A percentile compares a stretch with the other conserved stretches of the same genome.
phyloP scores from a whole-genome alignment of 2,888 invertebrate species.

The Teleogryllus oceanicus region DNA sequence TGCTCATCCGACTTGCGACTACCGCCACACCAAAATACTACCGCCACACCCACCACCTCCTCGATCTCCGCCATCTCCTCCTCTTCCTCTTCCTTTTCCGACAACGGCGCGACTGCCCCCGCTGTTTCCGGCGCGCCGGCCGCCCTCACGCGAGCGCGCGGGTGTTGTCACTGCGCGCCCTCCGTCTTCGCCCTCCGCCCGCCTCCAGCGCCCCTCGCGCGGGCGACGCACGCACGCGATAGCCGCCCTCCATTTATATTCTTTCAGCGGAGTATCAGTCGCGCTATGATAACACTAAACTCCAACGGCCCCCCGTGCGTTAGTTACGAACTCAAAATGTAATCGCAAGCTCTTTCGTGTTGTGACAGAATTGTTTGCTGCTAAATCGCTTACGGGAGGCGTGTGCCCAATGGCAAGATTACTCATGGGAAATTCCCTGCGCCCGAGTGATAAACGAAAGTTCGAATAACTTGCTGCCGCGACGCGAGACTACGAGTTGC shows the following conservation, averaged over 20 bases:
- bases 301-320: neutral
- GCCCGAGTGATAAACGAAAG: neutral
- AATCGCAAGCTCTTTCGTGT: neutral
- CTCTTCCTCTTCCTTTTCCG: too few relatives aligned
- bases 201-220: neutral
- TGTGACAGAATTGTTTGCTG: constrained; percentile 18
- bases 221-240: constrained; percentile 18
- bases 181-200: too few relatives aligned
- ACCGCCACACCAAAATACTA: too few relatives aligned
- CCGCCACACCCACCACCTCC: too few relatives aligned
- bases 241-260: neutral
- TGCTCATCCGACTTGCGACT: too few relatives aligned
- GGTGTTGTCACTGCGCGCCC: too few relatives aligned
- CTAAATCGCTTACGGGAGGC: constrained; percentile 6
- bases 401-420: constrained; percentile 18
- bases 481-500: neutral
- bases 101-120: too few relatives aligned
- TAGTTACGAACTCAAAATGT: constrained; percentile 1
- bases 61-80: too few relatives aligned
- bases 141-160: too few relatives aligned
- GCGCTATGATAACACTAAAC: neutral
- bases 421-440: constrained; percentile 18
- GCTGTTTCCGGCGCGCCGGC: too few relatives aligned
- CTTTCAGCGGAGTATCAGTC: constrained; percentile 1
- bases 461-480: neutral